Base-by-base conservation (phyloP, 2,888 invertebrate species). In the Urechis unicinctus region DNA sequence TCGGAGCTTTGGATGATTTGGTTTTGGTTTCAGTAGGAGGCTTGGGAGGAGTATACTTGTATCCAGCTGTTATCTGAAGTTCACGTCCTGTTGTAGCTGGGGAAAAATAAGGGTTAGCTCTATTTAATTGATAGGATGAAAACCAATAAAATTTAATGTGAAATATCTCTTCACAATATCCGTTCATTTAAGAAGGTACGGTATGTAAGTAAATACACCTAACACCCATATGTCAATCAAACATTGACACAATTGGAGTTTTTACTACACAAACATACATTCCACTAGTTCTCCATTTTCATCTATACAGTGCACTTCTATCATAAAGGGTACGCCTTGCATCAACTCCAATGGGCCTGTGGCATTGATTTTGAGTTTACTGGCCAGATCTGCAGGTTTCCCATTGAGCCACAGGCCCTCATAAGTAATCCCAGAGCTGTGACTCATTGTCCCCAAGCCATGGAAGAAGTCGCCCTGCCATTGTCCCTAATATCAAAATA, bases 351-450 rank as follows among this genome's bases (percentile, higher is more conserved):
- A 25, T 43, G 52, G 60, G 2, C 50, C 41, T 9, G 63, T 62
- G 13, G 59, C 13, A 46, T 67, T 48, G 36, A 74, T 61, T 47
- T 63, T 66, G 46, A 77, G 62, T 60, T 69, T 70, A 2, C 64
- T 61, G 3, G 75, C 69, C 61, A 72, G 61, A 36, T 57, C 57
- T 13, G 56, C 62, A 9, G 77, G 77, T 29, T 55, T 62, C 21
- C 74, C 74, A 53, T 72, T 69, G 2, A 66, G 41, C 76, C 76
- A 77, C 36, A 68, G 43, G 6, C 77, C 77, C 24, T 67, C 58
- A 51, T 75, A 76, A 13, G 68, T 57, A 44, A 74, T 62, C 13
- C 77, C 77, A 1, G 76, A 77, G 21, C 63, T 60, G 57, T 77
- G 76, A 5, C 59, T 61, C 63, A 76, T 69, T 2, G 55, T 56